Conservation (phyloP, 2,888 invertebrate species). For the Gastracanthus pulcherrimus region DNA sequence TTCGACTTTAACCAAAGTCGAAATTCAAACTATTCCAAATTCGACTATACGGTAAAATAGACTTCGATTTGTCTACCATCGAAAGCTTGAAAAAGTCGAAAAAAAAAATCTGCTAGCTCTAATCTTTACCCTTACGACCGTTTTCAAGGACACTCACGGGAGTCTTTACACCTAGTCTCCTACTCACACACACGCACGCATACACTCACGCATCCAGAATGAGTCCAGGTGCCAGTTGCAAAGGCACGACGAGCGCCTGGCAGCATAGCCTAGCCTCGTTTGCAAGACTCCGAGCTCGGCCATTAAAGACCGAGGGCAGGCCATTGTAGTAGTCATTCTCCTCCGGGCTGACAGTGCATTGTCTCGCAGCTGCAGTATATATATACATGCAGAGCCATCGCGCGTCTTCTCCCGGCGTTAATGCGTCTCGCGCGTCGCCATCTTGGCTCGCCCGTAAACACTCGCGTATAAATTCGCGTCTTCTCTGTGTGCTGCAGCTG, state of each 20-base stretch:
- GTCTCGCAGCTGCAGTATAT: not conserved
- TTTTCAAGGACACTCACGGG: not conserved
- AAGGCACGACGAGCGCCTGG: not conserved
- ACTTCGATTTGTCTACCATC: too few species aligned
- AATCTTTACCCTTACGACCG: too few species aligned
- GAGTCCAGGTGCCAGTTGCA: not conserved
- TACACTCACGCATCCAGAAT: not conserved
- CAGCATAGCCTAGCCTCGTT: too few species aligned
- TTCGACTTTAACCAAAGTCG: too few species aligned
- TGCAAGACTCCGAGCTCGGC: too few species aligned
- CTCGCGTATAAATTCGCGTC: constrained; percentile 67
- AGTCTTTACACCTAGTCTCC: not conserved
- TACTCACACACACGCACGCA: not conserved
- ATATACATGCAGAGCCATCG: too few species aligned
- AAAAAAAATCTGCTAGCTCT: too few species aligned
- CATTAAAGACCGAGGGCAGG: too few species aligned
- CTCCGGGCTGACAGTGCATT: not conserved
- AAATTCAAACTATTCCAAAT: too few species aligned
- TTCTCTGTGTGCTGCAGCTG: constrained; percentile 35
- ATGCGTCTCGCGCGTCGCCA: constrained; percentile 14
- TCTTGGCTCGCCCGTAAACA: constrained; percentile 66
- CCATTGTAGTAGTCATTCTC: too few species aligned
- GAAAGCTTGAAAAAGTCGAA: too few species aligned
- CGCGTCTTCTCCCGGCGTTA: constrained; percentile 1
- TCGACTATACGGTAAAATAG: too few species aligned